Percentiles rank a stretch among this genome's conserved stretches.
Conservation (phyloP, 2,888 invertebrate genomes). For the Dryococelus australis region DNA sequence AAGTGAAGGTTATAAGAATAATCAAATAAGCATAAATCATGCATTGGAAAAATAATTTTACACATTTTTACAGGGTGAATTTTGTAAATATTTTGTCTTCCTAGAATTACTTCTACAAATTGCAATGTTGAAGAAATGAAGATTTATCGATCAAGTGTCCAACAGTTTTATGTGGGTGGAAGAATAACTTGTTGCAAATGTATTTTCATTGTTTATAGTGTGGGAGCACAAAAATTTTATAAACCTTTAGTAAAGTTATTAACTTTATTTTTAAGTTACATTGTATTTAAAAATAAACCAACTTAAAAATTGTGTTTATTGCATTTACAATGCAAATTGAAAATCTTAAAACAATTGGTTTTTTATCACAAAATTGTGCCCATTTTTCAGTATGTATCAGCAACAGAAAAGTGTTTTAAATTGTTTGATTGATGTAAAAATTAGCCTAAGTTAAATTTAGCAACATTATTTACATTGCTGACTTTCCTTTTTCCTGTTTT, state of each 20-base stretch:
- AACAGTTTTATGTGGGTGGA: no score
- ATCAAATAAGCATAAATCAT: no score
- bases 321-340: background rate
- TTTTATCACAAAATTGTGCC: background rate
- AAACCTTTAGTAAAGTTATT: background rate
- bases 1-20: no score
- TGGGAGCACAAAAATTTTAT: background rate
- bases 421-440: background rate
- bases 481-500: conserved; percentile 1
- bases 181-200: no score
- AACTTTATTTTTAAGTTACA: background rate
- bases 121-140: no score
- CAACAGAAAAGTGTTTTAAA: background rate
- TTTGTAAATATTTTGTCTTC: no score
- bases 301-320: no score
- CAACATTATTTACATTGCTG: background rate
- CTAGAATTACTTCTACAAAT: no score
- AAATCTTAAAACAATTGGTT: background rate
- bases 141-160: no score
- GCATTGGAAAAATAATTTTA: no score
- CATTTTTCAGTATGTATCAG: background rate
- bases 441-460: background rate
- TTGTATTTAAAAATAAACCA: background rate
- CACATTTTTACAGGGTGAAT: no score
- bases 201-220: no score